A percentile compares a stretch with the other conserved stretches of the same genome.
These are phyloP conservation scores for Volucella bombylans DNA, from an alignment of 2,888 invertebrate genomes.

Conservation along the genomic window DNA sequence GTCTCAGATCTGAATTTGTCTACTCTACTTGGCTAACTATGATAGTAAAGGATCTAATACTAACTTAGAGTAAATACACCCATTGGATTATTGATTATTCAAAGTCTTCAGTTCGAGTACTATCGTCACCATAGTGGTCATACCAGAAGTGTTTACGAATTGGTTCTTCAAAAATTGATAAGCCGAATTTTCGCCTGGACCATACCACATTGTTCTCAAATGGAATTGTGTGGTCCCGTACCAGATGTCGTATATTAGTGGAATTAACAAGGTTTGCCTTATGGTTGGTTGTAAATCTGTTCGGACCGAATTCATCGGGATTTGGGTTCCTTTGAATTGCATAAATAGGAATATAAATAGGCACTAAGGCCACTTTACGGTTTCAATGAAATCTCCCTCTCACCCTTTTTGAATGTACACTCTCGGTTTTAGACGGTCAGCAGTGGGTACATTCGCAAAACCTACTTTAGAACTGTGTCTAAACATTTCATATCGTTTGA, in stretches of 20 bases:
- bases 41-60: conserved; percentile 59
- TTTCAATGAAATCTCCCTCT: no score
- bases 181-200: conserved; percentile 72
- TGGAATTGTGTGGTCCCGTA: conserved; percentile 75
- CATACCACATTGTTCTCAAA: conserved; percentile 75
- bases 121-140: conserved; percentile 58
- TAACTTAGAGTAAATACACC: conserved; percentile 68
- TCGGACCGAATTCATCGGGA: conserved; percentile 76
- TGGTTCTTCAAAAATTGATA: conserved; percentile 73
- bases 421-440: no score
- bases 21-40: no score
- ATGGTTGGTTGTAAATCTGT: conserved; percentile 76
- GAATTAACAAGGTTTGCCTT: conserved; percentile 71
- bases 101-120: conserved; percentile 70
- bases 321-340: conserved; percentile 16
- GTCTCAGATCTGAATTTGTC: no score
- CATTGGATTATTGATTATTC: conserved; percentile 54
- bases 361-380: no score
- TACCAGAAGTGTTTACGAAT: conserved; percentile 30
- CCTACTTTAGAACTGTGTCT: no score
- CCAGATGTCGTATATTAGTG: conserved; percentile 76
- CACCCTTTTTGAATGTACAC: no score
- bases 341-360: no score
- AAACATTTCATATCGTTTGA: no score
- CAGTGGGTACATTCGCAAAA: no score